Base-by-base conservation (phyloP, 30 jellyfish, hydroid and myxozoan species). In the Cassiopea andromeda region DNA sequence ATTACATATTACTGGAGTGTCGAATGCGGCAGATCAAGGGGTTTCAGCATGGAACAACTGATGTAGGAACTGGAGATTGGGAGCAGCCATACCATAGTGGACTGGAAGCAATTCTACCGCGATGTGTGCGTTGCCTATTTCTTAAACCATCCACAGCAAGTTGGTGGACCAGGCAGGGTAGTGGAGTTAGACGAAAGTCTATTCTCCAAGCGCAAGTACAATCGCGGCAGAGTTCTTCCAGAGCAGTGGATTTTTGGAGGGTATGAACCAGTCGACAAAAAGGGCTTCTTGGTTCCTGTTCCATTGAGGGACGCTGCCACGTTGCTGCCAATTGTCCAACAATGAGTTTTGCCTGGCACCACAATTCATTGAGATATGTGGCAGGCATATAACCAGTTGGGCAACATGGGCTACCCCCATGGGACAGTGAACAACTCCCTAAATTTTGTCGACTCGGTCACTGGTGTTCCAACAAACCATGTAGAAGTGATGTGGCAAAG, bases 51-150 rank as follows among this genome's bases (percentile, higher is more conserved):
- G 47, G 7, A 57, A 16, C 77, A 16, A n/a, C 79, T 68, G 43
- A 38, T 1, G 50, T 43, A 81, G 67, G 90, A 81, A 49, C 87
- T 81, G n/a, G 60, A 60, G 18, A 81, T 81, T 68, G 54, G 54
- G 66, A 46, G 75, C 64, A 19, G 75, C 5, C 70, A 70, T 19
- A 84, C 92, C 69, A 59, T 67, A n/a, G 92, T 84, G 1, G 92
- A 27, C 60, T 84, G 90, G 92, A 44, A 66, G 46, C 92, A 84
- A 68, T 84, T 44, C 88, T 84, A 91, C 89, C 92, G 69, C 9
- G 5, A 50, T 50, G 9, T 50, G 8, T 50, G 64, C 9, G 64
- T 50, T 5, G 64, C 64, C 38, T 27, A 27, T 27, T 70, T 84
- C 74, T 45, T 71, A 78, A 84, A 84, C 92, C 69, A 84, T 43